phyloP scores from a whole-genome alignment of 2,797 vertebrate genomes.

The Hydrocynus forskahlii region DNA sequence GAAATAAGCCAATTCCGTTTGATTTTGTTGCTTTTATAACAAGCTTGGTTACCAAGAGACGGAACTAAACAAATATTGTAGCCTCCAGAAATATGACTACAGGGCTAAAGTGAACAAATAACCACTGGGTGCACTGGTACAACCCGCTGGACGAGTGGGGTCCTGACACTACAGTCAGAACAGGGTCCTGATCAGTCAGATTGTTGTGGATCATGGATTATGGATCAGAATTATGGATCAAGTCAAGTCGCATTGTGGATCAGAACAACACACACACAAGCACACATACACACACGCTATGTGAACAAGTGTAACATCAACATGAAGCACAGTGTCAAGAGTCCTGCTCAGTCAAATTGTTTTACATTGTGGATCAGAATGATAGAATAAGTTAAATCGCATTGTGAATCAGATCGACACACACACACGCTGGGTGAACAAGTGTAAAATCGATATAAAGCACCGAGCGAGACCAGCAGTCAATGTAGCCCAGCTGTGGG shows the following conservation, averaged over 20 bases:
- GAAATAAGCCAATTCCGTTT: neutral
- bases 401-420: neutral
- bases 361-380: no score
- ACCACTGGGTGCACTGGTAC: neutral
- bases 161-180: neutral
- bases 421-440: neutral
- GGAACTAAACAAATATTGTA: neutral
- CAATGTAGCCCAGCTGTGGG: no score
- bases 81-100: neutral
- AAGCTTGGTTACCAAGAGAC: constrained; percentile 1
- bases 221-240: no score
- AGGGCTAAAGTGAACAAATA: neutral
- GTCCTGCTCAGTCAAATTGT: neutral
- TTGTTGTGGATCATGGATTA: no score
- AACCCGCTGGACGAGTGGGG: neutral
- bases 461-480: no score
- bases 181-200: neutral
- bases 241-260: neutral
- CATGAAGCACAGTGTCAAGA: neutral
- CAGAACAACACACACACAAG: neutral
- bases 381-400: neutral
- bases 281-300: neutral
- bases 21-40: neutral
- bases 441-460: no score
- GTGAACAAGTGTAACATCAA: neutral